These are phyloP conservation scores for Bombylius discolor DNA, from an alignment of 2,888 invertebrate genomes.

Conservation along the genomic window DNA sequence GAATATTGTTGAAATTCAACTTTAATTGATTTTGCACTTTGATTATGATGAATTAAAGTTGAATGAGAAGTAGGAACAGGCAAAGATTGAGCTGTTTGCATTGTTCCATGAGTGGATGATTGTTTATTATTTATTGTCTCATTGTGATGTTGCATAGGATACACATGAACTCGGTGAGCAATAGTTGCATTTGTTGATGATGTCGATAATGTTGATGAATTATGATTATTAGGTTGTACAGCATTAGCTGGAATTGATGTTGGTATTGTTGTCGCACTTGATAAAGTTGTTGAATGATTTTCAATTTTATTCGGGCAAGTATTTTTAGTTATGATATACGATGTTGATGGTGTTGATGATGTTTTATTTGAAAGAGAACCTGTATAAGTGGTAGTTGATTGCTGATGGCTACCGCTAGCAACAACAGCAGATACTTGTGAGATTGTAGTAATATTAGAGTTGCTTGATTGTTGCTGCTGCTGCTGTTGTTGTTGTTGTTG, in stretches of 20 bases:
- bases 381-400: background rate
- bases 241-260: slow-evolving; percentile 28
- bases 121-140: slow-evolving; percentile 2
- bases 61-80: too few relatives aligned
- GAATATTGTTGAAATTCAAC: slow-evolving; percentile 1
- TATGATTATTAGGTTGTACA: slow-evolving; percentile 35
- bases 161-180: slow-evolving; percentile 29
- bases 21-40: slow-evolving; percentile 12
- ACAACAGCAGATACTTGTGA: background rate
- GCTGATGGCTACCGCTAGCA: too few relatives aligned
- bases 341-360: slow-evolving; percentile 9
- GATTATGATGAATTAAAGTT: background rate
- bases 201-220: slow-evolving; percentile 15
- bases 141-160: slow-evolving; percentile 30
- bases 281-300: background rate
- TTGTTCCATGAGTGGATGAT: slow-evolving; percentile 6
- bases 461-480: background rate
- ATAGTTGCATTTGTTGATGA: slow-evolving; percentile 11
- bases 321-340: background rate
- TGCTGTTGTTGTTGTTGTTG: background rate
- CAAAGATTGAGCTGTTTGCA: too few relatives aligned
- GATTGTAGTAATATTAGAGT: too few relatives aligned
- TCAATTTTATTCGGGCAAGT: background rate
- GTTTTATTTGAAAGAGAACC: slow-evolving; percentile 17
- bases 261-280: slow-evolving; percentile 7